A percentile compares a stretch with the other conserved stretches of the same genome.
These are phyloP conservation scores for Muschampia plurimacula DNA, from an alignment of 2,888 invertebrate species.

Conservation along the genomic window DNA sequence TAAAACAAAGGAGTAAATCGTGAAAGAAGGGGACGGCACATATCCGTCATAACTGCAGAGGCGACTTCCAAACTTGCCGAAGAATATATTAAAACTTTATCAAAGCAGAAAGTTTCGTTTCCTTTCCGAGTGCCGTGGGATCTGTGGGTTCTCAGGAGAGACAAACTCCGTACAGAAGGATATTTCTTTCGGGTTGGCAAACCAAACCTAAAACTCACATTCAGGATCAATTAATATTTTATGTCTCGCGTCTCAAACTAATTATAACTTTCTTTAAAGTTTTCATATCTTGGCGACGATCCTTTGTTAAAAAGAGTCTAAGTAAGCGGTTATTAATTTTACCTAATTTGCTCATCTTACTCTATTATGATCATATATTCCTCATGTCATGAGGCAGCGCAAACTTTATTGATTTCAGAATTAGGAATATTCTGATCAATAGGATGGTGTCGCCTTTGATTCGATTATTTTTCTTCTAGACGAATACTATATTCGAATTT, in stretches of 20 bases:
- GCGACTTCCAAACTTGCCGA: constrained; percentile 75
- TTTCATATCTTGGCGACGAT: constrained; percentile 7
- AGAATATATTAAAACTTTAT: constrained; percentile 86
- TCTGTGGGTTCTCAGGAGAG: constrained; percentile 51
- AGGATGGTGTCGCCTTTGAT: too few species aligned
- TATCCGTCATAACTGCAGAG: constrained; percentile 71
- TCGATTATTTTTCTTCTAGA: too few species aligned
- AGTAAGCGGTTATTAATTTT: neutral
- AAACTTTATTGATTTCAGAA: too few species aligned
- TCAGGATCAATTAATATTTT: constrained; percentile 59
- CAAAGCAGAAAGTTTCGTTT: constrained; percentile 81
- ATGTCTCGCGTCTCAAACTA: constrained; percentile 41
- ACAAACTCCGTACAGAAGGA: constrained; percentile 48
- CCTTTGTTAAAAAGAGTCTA: neutral
- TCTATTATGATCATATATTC: neutral
- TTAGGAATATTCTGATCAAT: too few species aligned
- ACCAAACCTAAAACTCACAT: constrained; percentile 42
- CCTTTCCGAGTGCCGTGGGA: constrained; percentile 63
- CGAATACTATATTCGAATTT: too few species aligned
- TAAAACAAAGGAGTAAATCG: constrained; percentile 40
- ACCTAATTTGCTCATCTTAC: neutral
- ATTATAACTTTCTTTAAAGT: constrained; percentile 33
- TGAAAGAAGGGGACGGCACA: constrained; percentile 51
- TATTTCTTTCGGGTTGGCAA: constrained; percentile 48
- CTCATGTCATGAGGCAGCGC: neutral